Base-by-base conservation (phyloP, 2,113 vertebrate genomes). In the Hyla sarda region DNA sequence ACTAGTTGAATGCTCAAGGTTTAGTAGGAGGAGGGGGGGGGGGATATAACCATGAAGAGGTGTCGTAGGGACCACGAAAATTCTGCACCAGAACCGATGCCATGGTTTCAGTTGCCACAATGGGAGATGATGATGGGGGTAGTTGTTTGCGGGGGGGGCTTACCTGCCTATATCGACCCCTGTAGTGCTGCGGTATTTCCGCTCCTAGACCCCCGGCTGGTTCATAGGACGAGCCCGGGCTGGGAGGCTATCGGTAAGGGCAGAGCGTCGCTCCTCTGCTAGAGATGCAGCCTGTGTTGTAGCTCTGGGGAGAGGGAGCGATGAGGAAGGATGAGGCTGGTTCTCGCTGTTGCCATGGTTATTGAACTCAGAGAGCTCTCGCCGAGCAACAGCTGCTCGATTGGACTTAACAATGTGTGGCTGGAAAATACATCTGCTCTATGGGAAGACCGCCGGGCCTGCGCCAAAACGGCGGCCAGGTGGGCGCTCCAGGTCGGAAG, bases 321-420 rank as follows among this genome's bases (percentile, higher is more conserved):
- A 80, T 62, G 77, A 69, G 62, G 71, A 37, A 25, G 30, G 84
- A 86, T 80, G 84, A 80, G 62, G 75, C 30, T 67, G 62, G 32
- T 34, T 71, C 84, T 69, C 84, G 79, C 84, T 86, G 84, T 86
- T 86, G 84, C 84, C n/a, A 86, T 86, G 84, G 84, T 72, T 86
- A 80, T 78, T 80, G 62, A 86, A 86, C 84, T 86, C 84, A 25
- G n/a, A 69, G 65, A 32, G 62, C 28, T 60, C 76, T 71, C 76
- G 56, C 74, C 14, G 84, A 72, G 75, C 84, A 86, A 86, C 84
- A 86, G 84, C 84, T 86, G 84, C 84, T 58, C 9, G 62, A 45
- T 45, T 50, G 62, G 84, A 78, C 84, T 23, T 30, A 28, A 77
- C 60, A 54, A 37, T 56, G 45, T 32, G 60, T 45, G 28, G 25